These are phyloP conservation scores for Nasonia oneida DNA, from an alignment of 2,888 invertebrate genomes.

Conservation along the genomic window DNA sequence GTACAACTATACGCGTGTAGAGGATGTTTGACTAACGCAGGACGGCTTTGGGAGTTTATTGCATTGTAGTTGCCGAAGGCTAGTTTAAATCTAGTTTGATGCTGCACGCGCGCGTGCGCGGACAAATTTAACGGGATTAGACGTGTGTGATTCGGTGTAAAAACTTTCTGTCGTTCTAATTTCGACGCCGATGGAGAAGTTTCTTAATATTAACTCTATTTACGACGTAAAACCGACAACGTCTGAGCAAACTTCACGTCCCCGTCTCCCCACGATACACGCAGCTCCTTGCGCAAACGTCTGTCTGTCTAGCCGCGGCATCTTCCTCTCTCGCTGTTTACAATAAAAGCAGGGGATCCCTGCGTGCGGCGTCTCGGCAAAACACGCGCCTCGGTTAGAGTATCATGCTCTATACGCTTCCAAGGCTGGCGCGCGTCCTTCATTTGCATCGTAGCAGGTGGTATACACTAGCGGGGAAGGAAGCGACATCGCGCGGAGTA, in stretches of 20 bases:
- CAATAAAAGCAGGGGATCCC: conserved; percentile 31
- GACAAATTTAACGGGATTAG: neutral
- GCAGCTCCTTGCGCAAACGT: neutral
- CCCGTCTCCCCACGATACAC: neutral
- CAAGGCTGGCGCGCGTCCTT: conserved; percentile 7
- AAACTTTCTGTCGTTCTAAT: neutral
- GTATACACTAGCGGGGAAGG: neutral
- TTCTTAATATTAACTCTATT: too few species aligned
- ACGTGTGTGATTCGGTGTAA: neutral
- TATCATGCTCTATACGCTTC: conserved; percentile 1
- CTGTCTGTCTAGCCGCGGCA: neutral
- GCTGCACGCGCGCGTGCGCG: neutral
- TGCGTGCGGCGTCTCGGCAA: neutral
- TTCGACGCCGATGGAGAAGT: neutral
- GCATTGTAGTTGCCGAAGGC: conserved; percentile 6
- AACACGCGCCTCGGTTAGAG: conserved; percentile 24
- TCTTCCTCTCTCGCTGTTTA: conserved; percentile 22
- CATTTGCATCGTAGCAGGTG: conserved; percentile 44
- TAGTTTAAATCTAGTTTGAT: conserved; percentile 8
- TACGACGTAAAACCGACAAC: neutral
- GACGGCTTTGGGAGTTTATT: conserved; percentile 12
- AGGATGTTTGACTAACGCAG: conserved; percentile 30
- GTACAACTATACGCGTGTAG: neutral
- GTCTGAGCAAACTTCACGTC: neutral
- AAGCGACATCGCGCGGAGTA: neutral